Conservation (phyloP, 2,113 vertebrate genomes). For the Sapayoa aenigma region DNA sequence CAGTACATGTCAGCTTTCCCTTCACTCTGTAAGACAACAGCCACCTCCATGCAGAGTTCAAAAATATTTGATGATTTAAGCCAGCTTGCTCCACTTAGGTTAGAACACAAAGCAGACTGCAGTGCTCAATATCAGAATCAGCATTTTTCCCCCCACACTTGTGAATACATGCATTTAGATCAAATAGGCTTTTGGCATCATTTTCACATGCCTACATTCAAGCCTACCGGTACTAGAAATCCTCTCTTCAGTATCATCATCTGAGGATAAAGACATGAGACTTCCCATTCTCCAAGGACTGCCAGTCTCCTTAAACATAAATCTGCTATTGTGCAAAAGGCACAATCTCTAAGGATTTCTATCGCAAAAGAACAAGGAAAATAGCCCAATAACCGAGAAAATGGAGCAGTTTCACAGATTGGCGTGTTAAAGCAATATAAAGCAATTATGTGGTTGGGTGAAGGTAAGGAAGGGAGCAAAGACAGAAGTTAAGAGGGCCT, state of each 20-base stretch:
- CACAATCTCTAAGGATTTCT: slow-evolving; percentile 51
- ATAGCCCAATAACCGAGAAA: slow-evolving; percentile 49
- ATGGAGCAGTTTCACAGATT: slow-evolving; percentile 52
- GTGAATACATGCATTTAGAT: slow-evolving; percentile 40
- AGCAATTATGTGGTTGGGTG: slow-evolving; percentile 65
- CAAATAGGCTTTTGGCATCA: slow-evolving; percentile 49
- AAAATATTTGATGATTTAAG: slow-evolving; percentile 60
- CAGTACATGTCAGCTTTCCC: slow-evolving; percentile 62
- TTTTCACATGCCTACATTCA: slow-evolving; percentile 25
- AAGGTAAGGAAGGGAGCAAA: slow-evolving; percentile 54
- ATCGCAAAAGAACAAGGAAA: slow-evolving; percentile 54
- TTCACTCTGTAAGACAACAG: slow-evolving; percentile 58
- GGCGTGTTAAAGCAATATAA: slow-evolving; percentile 58
- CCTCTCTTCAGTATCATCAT: slow-evolving; percentile 36
- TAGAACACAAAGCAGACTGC: slow-evolving; percentile 62
- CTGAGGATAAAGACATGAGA: slow-evolving; percentile 25
- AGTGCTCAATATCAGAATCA: slow-evolving; percentile 43
- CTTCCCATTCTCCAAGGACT: slow-evolving; percentile 54
- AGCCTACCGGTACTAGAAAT: slow-evolving; percentile 50
- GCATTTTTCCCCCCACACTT: neutral
- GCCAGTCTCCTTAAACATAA: slow-evolving; percentile 54
- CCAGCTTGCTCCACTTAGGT: slow-evolving; percentile 59
- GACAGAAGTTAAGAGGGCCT: slow-evolving; percentile 30
- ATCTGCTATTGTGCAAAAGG: slow-evolving; percentile 35
- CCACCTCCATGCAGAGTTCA: slow-evolving; percentile 54